A percentile compares a stretch with the other conserved stretches of the same genome.
These are phyloP conservation scores for Grallaria varia DNA, from an alignment of 2,113 vertebrate genomes.

Conservation along the genomic window DNA sequence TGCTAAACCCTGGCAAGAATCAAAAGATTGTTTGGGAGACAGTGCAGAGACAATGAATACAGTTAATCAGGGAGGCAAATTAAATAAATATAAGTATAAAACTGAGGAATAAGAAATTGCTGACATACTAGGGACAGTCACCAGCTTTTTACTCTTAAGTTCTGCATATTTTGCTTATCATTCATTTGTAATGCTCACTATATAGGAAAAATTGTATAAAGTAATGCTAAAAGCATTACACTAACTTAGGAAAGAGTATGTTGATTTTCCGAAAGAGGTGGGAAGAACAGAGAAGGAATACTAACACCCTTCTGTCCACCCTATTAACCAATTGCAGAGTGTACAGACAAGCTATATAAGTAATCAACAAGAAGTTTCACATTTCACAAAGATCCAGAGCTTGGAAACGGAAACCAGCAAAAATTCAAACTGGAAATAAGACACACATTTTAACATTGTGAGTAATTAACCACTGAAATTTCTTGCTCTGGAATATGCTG, in stretches of 20 bases:
- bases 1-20: conserved; percentile 28
- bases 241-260: neutral
- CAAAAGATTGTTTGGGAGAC: neutral
- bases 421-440: conserved; percentile 22
- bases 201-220: neutral
- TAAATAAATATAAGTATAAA: neutral
- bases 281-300: neutral
- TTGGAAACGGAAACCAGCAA: conserved; percentile 28
- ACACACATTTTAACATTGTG: neutral
- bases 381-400: neutral
- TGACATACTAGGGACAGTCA: neutral
- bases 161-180: neutral
- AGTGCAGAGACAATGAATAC: neutral
- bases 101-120: neutral
- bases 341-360: neutral
- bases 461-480: neutral
- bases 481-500: neutral
- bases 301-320: neutral
- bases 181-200: neutral
- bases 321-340: neutral
- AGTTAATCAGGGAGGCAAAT: neutral
- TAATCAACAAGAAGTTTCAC: neutral
- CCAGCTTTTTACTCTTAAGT: neutral
- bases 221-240: neutral
- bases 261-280: neutral